These are phyloP conservation scores for Gobiocypris rarus DNA, from an alignment of 2,113 vertebrate genomes.

Conservation along the genomic window DNA sequence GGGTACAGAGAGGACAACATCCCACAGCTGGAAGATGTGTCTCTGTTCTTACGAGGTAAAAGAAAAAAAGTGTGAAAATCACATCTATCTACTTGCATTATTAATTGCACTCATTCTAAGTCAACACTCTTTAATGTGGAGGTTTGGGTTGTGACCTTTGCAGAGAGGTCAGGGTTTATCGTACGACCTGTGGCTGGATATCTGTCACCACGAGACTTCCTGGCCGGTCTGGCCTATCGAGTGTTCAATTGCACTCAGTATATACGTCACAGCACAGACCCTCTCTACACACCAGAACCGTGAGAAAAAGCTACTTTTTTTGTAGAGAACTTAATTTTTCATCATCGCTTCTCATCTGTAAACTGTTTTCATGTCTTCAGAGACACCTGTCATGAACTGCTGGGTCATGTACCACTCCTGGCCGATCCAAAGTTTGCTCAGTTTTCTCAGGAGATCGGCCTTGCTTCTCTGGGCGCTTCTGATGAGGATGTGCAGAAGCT, in stretches of 20 bases:
- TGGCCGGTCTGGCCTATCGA: conserved; percentile 93
- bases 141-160: conserved; percentile 48
- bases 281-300: conserved; percentile 98
- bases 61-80: too few relatives aligned
- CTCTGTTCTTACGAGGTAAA: conserved; percentile 90
- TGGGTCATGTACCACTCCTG: conserved; percentile 94
- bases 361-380: conserved; percentile 65
- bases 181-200: conserved; percentile 96
- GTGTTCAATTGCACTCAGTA: conserved; percentile 99
- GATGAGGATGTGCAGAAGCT: conserved; percentile 95
- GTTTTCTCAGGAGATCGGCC: conserved; percentile 97
- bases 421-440: conserved; percentile 98
- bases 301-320: conserved; percentile 76
- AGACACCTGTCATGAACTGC: conserved; percentile 96
- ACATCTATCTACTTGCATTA: neutral
- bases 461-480: conserved; percentile 94
- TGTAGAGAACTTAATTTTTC: neutral
- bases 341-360: neutral
- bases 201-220: conserved; percentile 93
- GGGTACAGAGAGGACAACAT: conserved; percentile 95
- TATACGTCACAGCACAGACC: conserved; percentile 92
- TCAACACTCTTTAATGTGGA: neutral
- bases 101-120: neutral
- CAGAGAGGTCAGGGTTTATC: conserved; percentile 94
- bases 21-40: conserved; percentile 94